Conservation (phyloP, 1,140 invertebrate species). For the Mizuhopecten yessoensis region DNA sequence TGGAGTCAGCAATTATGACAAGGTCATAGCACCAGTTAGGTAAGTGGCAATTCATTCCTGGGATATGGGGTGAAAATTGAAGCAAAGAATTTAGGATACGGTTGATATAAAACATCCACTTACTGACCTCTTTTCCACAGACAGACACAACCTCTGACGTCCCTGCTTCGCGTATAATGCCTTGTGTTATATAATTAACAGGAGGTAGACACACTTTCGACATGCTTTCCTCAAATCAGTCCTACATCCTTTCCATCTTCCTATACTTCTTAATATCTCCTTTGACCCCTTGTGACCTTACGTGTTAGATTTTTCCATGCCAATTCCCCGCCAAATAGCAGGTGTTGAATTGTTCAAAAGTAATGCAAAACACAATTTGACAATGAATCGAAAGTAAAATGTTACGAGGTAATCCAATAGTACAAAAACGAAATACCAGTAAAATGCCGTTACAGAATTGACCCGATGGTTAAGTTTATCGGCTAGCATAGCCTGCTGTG, state of each 20-base stretch:
- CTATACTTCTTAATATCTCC: slow-evolving; percentile 28
- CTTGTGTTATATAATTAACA: slow-evolving; percentile 23
- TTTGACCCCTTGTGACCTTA: background rate
- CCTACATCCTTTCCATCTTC: slow-evolving; percentile 28
- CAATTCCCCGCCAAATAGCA: background rate
- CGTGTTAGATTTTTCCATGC: background rate
- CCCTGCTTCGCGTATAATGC: slow-evolving; percentile 25
- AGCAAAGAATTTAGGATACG: slow-evolving; percentile 20
- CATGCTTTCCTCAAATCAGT: slow-evolving; percentile 13
- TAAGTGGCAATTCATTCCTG: slow-evolving; percentile 19
- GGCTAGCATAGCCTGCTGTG: slow-evolving; percentile 20
- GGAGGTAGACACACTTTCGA: background rate
- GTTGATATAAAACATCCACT: slow-evolving; percentile 27
- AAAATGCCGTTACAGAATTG: slow-evolving; percentile 18
- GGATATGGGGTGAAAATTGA: slow-evolving; percentile 30
- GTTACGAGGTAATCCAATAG: background rate
- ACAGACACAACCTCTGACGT: background rate
- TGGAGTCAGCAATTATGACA: background rate
- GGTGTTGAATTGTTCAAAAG: slow-evolving; percentile 31
- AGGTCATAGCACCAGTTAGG: background rate
- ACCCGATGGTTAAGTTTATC: slow-evolving; percentile 17
- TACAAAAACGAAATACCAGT: background rate
- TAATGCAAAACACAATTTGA: slow-evolving; percentile 33
- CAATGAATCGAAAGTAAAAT: background rate
- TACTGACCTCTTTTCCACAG: slow-evolving; percentile 12